Conservation (phyloP, 92 coral and sea anemone species). For the Scolanthus callimorphus region DNA sequence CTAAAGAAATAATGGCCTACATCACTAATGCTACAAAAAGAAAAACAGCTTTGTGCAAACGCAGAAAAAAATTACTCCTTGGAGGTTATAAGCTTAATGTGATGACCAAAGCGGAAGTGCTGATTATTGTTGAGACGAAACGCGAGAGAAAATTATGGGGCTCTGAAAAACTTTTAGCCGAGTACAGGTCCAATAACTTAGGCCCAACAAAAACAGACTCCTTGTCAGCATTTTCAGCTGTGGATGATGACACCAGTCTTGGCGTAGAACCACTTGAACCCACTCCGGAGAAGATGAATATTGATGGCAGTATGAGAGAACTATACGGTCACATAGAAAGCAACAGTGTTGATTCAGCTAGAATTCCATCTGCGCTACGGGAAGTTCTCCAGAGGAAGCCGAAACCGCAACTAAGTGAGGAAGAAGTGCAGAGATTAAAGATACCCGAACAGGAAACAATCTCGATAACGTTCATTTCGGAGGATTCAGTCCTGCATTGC, state of each 20-base stretch:
- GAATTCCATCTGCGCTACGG: not conserved
- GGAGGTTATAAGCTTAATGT: too few species aligned
- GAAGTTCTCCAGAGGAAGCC: conserved; percentile 8
- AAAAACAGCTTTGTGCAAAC: too few species aligned
- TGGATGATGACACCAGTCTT: conserved; percentile 4
- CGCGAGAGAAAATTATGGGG: conserved; percentile 9
- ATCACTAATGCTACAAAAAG: too few species aligned
- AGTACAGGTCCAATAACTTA: not conserved
- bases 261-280: conserved; percentile 1
- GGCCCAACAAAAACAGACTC: not conserved
- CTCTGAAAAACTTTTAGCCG: not conserved
- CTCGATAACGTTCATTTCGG: not conserved
- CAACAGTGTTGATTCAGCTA: not conserved
- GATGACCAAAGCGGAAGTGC: too few species aligned
- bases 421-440: not conserved
- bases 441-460: not conserved
- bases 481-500: not conserved
- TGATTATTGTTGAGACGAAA: too few species aligned
- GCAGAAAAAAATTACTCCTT: too few species aligned
- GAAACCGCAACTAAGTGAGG: not conserved
- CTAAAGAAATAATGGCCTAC: too few species aligned
- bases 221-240: not conserved
- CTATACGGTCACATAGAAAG: not conserved
- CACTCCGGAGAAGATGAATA: conserved; percentile 3
- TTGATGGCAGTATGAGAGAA: not conserved